Evolutionary conservation across 2,888 invertebrate genomes (phyloP), one percentile per base, ranked within the genome.

Genomic region (Eucera pruinosa): DNA sequence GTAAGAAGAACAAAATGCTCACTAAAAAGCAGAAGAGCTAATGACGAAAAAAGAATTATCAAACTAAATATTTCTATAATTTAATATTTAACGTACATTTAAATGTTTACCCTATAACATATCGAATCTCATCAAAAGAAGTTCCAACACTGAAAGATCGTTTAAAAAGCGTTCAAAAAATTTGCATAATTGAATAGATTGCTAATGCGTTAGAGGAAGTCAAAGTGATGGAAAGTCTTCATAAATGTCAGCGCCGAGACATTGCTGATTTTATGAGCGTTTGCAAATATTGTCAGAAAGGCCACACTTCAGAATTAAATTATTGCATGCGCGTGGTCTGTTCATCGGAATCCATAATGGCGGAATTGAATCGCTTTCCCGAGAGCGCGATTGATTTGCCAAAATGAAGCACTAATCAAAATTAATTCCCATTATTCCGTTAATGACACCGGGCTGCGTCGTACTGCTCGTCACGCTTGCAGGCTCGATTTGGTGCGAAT

Each of bases 361-460:
- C 78, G 75, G 82, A 87, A 87, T 87, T 81, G 85, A 86, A 85
- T 87, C 82, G 87, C 76, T 82, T 82, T 69, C 79, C 80, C 84
- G 84, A 69, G 80, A 87, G 80, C 84, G 77, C 87, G 86, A 86
- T 86, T 86, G 86, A 86, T 86, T 86, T 82, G 76, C 76, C 77
- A 79, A 83, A 85, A 87, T 77, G 87, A 85, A 86, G 83, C 86
- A 86, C 87, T 86, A 87, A 87, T 86, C 86, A 85, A 86, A 85
- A 86, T 85, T 85, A 86, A 86, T 87, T 86, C 80, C 85, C 75
- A 87, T 86, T 86, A 84, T 86, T 86, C 85, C 85, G 80, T 87
- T 86, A 86, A 86, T 87, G 86, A 86, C 84, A 86, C 85, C 83
- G 79, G 68, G 76, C 70, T 72, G 83, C 81, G 68, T 74, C 78